Base-by-base conservation (phyloP, 2,113 vertebrate species). In the Odontophorus gujanensis region DNA sequence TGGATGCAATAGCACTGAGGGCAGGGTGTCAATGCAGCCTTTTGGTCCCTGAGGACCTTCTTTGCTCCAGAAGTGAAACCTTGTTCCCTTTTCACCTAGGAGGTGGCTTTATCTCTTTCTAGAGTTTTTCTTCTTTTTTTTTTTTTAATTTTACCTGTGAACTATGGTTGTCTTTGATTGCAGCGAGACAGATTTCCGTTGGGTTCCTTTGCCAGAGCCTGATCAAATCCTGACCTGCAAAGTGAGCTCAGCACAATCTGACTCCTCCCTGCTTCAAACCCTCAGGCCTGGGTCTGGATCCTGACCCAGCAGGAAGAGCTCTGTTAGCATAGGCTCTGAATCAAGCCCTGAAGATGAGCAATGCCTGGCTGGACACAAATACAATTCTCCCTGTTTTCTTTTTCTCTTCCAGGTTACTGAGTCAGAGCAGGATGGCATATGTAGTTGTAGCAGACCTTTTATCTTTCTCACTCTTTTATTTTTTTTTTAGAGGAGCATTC, bases 331-430 rank as follows among this genome's bases (percentile, higher is more conserved):
- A 84, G 65, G 68, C 85, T 85, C 51, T 94, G 73, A 86, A 79
- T 68, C 80, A 86, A 48, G 45, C 36, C 55, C 68, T 75, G 68
- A 65, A 43, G 30, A 77, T 83, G 59, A 90, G 79, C 68, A 81
- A 79, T 86, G 36, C 89, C 72, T 88, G 66, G 67, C 77, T 90
- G 80, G 80, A 88, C 87, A 78, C 20, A 83, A 92, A 89, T 65
- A 72, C 58, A 67, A 48, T 90, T 92, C 74, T 86, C 59, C 51
- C 20, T 78, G 21, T 2, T 48, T 22, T 67, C 17, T 22, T 6
- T 43, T 58, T 84, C 38, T 13, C 22, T 75, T 40, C 55, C 57
- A 69, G 28, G 55, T 80, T 90, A 45, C 53, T 77, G 82, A 88
- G 28, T 68, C 32, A 66, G 65, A 79, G 53, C 61, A 93, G 65